Evolutionary conservation across 2,797 vertebrate genomes (phyloP), one percentile per base, ranked within the genome.

Genomic region (Cynodonichthys magdalenae): DNA sequence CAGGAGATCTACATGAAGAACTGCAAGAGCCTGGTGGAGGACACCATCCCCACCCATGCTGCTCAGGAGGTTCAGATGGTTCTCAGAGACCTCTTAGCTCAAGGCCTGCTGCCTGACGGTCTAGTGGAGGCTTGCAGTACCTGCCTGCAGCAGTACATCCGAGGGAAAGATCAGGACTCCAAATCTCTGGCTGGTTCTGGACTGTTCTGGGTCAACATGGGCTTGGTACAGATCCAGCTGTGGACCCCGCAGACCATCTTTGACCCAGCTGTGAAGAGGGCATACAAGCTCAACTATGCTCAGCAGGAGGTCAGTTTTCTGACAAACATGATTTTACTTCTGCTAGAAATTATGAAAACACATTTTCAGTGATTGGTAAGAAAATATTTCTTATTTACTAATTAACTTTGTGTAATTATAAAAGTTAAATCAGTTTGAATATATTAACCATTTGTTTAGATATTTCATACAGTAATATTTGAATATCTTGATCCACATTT

Each of bases 231-330:
- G 87, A 94, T 99, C 77, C 95, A 95, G 79, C 80, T 95, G 15
- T 99, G 97, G 98, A 93, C 95, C 18, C 98, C 98, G 0, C 95
- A 96, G 83, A 95, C 95, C 9, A 93, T 93, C 66, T 99, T 98
- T 71, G 98, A 99, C 85, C 97, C 98, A 0, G 95, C 97, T 3
- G 89, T 96, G 73, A 99, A 98, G 90, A 94, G 95, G 59, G 93
- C 95, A 17, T 96, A 97, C 89, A 99, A 97, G 79, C 95, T 99
- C 64, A 94, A 88, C 76, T 98, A 99, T 0, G 85, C 94, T 39
- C 90, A 95, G 77, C 96, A 98, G 72, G 96, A 99, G 95, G 98
- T 99, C 73, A 85, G 71, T 14, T 42, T 42, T 47, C n/a, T 53
- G 20, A 5, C 19, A 53, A 15, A 15, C 14, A 29, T 10, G 2